Base-by-base conservation (phyloP, 2,888 invertebrate genomes). In the Drosophila anomalata region DNA sequence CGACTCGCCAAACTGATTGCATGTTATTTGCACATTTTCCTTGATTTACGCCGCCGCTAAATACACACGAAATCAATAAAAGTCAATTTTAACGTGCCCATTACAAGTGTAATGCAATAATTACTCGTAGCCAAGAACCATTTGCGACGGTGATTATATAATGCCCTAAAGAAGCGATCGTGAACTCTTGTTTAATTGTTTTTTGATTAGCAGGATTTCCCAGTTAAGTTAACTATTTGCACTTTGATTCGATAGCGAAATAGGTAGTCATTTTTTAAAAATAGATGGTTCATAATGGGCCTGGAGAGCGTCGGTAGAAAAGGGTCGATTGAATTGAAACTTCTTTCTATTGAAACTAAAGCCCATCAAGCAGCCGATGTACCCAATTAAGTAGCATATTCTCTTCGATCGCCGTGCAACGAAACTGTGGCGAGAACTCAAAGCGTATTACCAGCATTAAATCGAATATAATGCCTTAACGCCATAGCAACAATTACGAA, bases 21-120 rank as follows among this genome's bases (percentile, higher is more conserved):
- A 80, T 73, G 70, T 75, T 73, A 70, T 73, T 67, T 56, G 67
- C 80, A 70, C 70, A 79, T 70, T 65, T 70, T 71, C 74, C 84
- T 76, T 82, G 80, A 88, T 70, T 85, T 82, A 76, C 86, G 71
- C 66, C 70, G 56, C 47, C 66, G 59, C 67, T 51, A 60, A 51
- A 58, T 51, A 54, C 60, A 63, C 78, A 80, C 79, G 69, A 75
- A 78, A 76, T 67, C 75, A 70, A 73, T 75, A 73, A 73, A 73
- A 73, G 61, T 73, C 75, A 60, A 56, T 68, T 65, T 56, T 56
- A 62, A 56, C 56, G 46, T 73, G 56, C 36, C 56, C 73, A 72
- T 72, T 72, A 74, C 75, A 65, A 58, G 46, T 54, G 57, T 75
- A 74, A 54, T 67, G 54, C 54, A 74, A 55, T 67, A 58, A 72